Conservation (phyloP, 2,113 vertebrate genomes). For the Piaya cayana region DNA sequence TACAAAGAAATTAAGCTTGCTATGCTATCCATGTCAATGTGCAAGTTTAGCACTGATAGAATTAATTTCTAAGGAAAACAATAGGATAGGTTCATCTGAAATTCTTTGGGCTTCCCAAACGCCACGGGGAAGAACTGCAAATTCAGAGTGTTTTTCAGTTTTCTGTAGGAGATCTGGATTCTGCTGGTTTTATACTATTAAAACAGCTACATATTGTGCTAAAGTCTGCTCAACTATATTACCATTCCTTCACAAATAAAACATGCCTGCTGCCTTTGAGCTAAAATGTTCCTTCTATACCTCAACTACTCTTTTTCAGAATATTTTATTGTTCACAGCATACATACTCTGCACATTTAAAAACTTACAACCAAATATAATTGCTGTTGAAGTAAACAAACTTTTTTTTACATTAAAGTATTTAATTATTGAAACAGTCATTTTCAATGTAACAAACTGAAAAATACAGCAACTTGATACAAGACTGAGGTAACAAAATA, state of each 20-base stretch:
- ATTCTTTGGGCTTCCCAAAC: neutral
- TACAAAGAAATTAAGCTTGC: neutral
- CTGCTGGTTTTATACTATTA: neutral
- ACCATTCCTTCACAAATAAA: neutral
- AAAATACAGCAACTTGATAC: slow-evolving; percentile 82
- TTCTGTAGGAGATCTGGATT: neutral
- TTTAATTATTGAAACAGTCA: slow-evolving; percentile 81
- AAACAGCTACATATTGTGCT: neutral
- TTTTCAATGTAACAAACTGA: slow-evolving; percentile 81
- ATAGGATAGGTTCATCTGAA: neutral
- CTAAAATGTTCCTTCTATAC: neutral
- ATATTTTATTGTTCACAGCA: slow-evolving; percentile 42
- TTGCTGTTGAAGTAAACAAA: slow-evolving; percentile 73
- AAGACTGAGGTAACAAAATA: slow-evolving; percentile 87
- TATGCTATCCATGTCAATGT: neutral
- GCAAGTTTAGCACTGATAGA: neutral
- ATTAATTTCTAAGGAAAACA: neutral
- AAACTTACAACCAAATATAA: slow-evolving; percentile 69
- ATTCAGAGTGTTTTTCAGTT: neutral
- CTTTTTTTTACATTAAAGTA: slow-evolving; percentile 71
- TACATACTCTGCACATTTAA: slow-evolving; percentile 20
- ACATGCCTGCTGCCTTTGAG: neutral
- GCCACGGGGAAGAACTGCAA: neutral
- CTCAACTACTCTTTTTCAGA: slow-evolving; percentile 2
- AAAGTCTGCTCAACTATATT: neutral